phyloP scores from a whole-genome alignment of 64 coral and sea anemone genomes.

The Montipora capricornis region DNA sequence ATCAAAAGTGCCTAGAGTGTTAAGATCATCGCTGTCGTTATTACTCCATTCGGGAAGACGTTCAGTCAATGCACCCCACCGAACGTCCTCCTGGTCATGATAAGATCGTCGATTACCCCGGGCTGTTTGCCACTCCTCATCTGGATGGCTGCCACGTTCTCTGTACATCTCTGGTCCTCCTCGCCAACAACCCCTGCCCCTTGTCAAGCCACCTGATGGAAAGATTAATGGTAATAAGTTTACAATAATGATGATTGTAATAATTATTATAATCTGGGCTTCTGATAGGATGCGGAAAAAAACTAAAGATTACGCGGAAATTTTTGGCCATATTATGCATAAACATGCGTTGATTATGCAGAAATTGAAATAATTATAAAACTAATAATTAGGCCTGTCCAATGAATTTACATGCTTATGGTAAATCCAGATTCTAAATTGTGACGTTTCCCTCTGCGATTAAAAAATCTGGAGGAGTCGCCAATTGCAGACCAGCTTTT shows the following conservation, averaged over 20 bases:
- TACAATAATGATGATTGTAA: neutral
- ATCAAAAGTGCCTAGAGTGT: conserved; percentile 88
- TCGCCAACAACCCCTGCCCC: conserved; percentile 55
- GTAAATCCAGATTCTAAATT: too few relatives aligned
- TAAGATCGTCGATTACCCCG: conserved; percentile 63
- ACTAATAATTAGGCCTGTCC: too few relatives aligned
- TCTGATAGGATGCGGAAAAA: too few relatives aligned
- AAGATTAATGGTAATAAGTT: neutral
- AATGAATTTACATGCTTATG: too few relatives aligned
- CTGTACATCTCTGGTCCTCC: conserved; percentile 40
- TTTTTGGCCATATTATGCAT: too few relatives aligned
- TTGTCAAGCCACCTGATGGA: conserved; percentile 20
- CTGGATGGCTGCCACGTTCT: conserved; percentile 50
- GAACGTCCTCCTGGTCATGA: conserved; percentile 74
- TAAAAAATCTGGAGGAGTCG: too few relatives aligned
- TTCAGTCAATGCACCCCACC: conserved; percentile 47
- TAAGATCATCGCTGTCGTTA: conserved; percentile 81
- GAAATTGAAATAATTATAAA: too few relatives aligned
- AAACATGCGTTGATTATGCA: too few relatives aligned
- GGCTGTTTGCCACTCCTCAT: conserved; percentile 60
- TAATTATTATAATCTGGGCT: too few relatives aligned
- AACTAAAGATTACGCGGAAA: too few relatives aligned
- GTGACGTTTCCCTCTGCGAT: too few relatives aligned
- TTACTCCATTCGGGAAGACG: conserved; percentile 95
- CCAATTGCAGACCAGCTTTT: too few relatives aligned